Percentiles rank a stretch among this genome's conserved stretches.
These are phyloP conservation scores for Saxicola maurus DNA, from an alignment of 2,797 vertebrate genomes.

Conservation along the genomic window DNA sequence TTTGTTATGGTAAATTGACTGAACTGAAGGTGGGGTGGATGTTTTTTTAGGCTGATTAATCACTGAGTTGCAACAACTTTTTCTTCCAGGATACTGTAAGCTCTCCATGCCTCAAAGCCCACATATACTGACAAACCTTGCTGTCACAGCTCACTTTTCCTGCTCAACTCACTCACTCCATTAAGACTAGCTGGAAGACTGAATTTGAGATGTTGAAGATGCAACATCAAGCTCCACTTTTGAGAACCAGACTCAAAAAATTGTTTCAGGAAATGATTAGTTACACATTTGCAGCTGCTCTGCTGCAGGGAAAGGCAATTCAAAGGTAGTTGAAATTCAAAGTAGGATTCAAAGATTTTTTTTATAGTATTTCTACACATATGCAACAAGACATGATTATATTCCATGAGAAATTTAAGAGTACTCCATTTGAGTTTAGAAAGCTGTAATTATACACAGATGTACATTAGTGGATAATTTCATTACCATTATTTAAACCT, in stretches of 20 bases:
- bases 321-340: neutral
- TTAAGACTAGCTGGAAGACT: neutral
- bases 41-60: neutral
- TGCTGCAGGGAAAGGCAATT: neutral
- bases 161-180: neutral
- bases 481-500: neutral
- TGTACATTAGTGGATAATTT: neutral
- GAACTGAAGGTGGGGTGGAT: neutral
- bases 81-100: neutral
- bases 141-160: neutral
- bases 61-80: neutral
- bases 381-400: neutral
- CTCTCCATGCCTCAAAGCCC: neutral
- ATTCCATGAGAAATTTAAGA: neutral
- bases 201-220: neutral
- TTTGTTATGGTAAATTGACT: neutral
- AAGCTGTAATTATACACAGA: neutral
- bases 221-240: neutral
- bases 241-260: neutral
- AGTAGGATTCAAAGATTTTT: constrained; percentile 16
- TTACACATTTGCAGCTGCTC: neutral
- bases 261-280: neutral
- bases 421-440: neutral
- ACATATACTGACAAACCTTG: neutral
- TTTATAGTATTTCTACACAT: neutral